phyloP scores from a whole-genome alignment of 2,888 invertebrate genomes.

The Eurytoma californica region DNA sequence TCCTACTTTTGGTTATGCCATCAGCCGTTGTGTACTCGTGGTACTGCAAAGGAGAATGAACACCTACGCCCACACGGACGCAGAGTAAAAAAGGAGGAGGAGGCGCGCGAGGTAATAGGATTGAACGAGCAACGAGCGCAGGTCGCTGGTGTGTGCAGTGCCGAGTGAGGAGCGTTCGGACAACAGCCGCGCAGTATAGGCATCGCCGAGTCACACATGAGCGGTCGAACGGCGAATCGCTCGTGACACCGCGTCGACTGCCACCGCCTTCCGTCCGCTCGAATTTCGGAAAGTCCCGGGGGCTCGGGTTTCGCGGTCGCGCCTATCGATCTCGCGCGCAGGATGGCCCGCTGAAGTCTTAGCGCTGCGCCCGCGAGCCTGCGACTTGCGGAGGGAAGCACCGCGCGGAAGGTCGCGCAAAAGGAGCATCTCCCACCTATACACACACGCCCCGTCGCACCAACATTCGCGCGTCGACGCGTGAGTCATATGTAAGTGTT shows the following conservation, averaged over 20 bases:
- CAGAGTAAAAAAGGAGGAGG: background rate
- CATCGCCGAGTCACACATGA: background rate
- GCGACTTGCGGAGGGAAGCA: slow-evolving; percentile 25
- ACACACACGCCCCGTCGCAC: background rate
- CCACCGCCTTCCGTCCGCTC: no score
- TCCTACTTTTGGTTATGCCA: background rate
- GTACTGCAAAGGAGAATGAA: background rate
- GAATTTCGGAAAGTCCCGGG: no score
- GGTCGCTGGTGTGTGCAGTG: background rate
- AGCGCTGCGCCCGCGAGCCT: slow-evolving; percentile 11
- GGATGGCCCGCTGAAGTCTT: slow-evolving; percentile 30
- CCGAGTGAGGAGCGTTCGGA: no score
- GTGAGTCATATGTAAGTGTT: slow-evolving; percentile 24
- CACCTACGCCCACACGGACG: background rate
- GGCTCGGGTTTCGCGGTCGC: background rate
- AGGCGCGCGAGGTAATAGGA: background rate
- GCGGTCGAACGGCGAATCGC: background rate
- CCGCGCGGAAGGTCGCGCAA: slow-evolving; percentile 22
- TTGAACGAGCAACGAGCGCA: background rate
- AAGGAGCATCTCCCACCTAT: slow-evolving; percentile 12
- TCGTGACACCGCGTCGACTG: slow-evolving; percentile 12
- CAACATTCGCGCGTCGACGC: background rate
- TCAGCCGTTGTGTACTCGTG: background rate
- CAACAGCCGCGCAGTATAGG: background rate
- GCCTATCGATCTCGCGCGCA: slow-evolving; percentile 19